phyloP scores from a whole-genome alignment of 2,113 vertebrate species.

The Enhydra lutris region DNA sequence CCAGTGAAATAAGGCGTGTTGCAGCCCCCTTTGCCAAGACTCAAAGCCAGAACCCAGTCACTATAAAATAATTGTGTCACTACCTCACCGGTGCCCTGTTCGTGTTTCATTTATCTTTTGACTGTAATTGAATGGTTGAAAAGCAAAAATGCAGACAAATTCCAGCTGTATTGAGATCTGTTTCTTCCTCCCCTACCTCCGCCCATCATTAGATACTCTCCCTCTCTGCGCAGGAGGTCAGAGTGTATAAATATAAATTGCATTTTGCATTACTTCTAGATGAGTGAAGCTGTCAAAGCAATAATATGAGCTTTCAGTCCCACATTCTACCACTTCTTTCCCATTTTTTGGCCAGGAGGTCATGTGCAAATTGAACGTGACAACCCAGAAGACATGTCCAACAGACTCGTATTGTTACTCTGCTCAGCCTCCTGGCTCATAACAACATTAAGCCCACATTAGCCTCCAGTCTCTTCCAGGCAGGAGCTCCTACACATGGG shows the following conservation, averaged over 20 bases:
- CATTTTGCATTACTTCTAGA: constrained; percentile 99
- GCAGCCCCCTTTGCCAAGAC: constrained; percentile 80
- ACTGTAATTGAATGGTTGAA: constrained; percentile 87
- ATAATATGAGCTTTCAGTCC: constrained; percentile 98
- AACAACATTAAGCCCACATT: constrained; percentile 85
- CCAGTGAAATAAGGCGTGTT: constrained; percentile 79
- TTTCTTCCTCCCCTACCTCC: constrained; percentile 82
- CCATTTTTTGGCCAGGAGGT: constrained; percentile 93
- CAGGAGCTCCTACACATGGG: constrained; percentile 53
- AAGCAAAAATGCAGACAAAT: constrained; percentile 86
- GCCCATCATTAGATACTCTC: constrained; percentile 90
- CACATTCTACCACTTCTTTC: constrained; percentile 96
- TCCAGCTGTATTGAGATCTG: constrained; percentile 86
- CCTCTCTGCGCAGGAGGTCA: constrained; percentile 90
- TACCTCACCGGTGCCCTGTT: constrained; percentile 77
- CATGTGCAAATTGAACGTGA: constrained; percentile 99
- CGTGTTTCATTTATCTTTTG: constrained; percentile 86
- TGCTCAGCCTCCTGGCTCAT: constrained; percentile 85
- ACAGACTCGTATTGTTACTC: constrained; percentile 92
- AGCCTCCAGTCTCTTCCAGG: constrained; percentile 72
- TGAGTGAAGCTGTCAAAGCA: constrained; percentile 99
- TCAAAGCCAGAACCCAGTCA: constrained; percentile 82
- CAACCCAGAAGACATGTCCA: constrained; percentile 95
- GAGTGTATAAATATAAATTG: constrained; percentile 98
- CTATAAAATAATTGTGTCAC: constrained; percentile 85